A percentile compares a stretch with the other conserved stretches of the same genome.
These are phyloP conservation scores for Mylabris phalerata DNA, from an alignment of 1,140 invertebrate species.

Conservation along the genomic window DNA sequence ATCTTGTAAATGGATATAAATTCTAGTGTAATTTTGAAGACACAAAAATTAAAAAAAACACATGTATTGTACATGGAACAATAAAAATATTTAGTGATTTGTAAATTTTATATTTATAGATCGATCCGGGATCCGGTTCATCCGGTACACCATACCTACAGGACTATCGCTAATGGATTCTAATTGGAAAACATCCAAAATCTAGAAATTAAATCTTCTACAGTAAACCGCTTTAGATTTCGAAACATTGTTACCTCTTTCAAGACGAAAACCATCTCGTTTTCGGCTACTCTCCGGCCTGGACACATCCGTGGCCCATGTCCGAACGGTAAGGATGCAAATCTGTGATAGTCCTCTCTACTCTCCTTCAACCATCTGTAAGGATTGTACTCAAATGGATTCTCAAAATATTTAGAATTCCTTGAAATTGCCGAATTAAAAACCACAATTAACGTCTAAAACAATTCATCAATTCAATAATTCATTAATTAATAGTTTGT, in stretches of 20 bases:
- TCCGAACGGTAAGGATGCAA: slow-evolving; percentile 72
- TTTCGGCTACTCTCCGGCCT: slow-evolving; percentile 69
- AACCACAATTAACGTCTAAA: slow-evolving; percentile 45
- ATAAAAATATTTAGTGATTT: slow-evolving; percentile 37
- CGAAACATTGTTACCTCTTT: slow-evolving; percentile 40
- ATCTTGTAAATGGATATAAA: slow-evolving; percentile 22
- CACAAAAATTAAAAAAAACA: not conserved
- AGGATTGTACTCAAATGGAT: slow-evolving; percentile 42
- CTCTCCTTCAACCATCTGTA: slow-evolving; percentile 46
- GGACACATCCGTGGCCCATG: slow-evolving; percentile 75
- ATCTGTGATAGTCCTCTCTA: slow-evolving; percentile 48
- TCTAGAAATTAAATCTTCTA: slow-evolving; percentile 18
- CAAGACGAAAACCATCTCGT: slow-evolving; percentile 63
- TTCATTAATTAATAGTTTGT: too few species aligned
- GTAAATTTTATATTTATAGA: slow-evolving; percentile 34
- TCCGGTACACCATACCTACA: slow-evolving; percentile 36
- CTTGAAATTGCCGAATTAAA: slow-evolving; percentile 42
- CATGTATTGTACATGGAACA: slow-evolving; percentile 35
- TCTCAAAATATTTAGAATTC: slow-evolving; percentile 43
- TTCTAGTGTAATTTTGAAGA: slow-evolving; percentile 18
- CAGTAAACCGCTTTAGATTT: not conserved
- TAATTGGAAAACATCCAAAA: slow-evolving; percentile 22
- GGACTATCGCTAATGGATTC: slow-evolving; percentile 7
- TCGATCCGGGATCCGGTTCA: slow-evolving; percentile 35
- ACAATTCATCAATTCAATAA: not conserved